Conservation (phyloP, 2,113 vertebrate species). For the Tiliqua scincoides region DNA sequence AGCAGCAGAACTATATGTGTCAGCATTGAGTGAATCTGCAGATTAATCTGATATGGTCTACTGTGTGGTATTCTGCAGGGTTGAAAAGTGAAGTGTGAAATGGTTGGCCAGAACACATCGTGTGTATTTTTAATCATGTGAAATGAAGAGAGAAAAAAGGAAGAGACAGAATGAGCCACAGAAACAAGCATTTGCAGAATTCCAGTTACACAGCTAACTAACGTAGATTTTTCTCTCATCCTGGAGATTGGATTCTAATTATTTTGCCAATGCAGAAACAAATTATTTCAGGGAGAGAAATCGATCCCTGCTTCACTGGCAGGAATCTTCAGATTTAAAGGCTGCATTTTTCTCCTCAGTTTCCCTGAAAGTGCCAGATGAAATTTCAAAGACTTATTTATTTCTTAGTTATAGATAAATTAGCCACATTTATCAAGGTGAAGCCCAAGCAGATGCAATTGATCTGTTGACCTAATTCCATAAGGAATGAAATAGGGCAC, state of each 20-base stretch:
- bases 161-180: background rate
- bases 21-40: background rate
- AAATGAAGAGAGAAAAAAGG: constrained; percentile 3
- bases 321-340: constrained; percentile 8
- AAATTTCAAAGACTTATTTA: constrained; percentile 29
- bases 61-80: background rate
- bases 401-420: background rate
- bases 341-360: constrained; percentile 15
- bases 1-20: background rate
- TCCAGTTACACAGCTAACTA: background rate
- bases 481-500: background rate
- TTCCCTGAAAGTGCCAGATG: constrained; percentile 21
- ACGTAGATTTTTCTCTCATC: constrained; percentile 3
- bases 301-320: constrained; percentile 9
- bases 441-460: constrained; percentile 23
- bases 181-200: background rate
- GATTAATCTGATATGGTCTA: background rate
- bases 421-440: background rate
- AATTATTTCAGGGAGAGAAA: constrained; percentile 21
- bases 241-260: background rate
- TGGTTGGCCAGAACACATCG: background rate
- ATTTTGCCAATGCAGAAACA: background rate
- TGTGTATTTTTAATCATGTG: background rate
- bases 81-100: background rate
- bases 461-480: constrained; percentile 23